Conservation (phyloP, 2,797 vertebrate species). For the Neopelma chrysocephalum region DNA sequence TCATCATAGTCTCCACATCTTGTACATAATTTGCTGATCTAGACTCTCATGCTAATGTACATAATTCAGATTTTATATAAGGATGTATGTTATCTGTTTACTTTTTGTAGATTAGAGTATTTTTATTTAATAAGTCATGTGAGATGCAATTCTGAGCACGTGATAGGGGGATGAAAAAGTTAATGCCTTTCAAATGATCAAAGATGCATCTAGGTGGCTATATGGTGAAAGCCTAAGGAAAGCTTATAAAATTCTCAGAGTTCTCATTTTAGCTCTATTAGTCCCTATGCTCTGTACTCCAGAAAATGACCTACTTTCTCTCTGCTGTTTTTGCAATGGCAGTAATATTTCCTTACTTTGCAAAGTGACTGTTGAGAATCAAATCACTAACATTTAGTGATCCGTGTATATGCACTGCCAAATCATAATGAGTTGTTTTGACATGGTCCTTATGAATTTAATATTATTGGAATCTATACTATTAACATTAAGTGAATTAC, state of each 20-base stretch:
- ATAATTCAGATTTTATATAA: background rate
- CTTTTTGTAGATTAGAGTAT: background rate
- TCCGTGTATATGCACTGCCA: background rate
- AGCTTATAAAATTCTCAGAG: background rate
- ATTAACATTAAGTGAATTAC: background rate
- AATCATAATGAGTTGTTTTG: background rate
- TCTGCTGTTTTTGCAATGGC: background rate
- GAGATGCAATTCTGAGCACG: background rate
- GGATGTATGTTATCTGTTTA: background rate
- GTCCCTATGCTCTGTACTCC: background rate
- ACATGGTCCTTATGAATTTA: background rate
- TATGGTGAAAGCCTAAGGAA: background rate
- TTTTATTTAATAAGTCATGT: background rate
- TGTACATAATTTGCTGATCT: background rate
- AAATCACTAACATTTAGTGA: background rate
- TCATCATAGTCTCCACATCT: background rate
- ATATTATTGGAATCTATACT: background rate
- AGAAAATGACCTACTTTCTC: background rate
- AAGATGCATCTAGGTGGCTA: background rate
- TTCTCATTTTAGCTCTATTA: background rate
- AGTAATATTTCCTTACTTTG: background rate
- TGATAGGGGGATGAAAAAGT: background rate
- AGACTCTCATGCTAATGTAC: background rate
- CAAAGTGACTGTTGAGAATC: background rate
- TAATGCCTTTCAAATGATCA: background rate